Base-by-base conservation (phyloP, 1,140 invertebrate genomes). In the Battus philenor region DNA sequence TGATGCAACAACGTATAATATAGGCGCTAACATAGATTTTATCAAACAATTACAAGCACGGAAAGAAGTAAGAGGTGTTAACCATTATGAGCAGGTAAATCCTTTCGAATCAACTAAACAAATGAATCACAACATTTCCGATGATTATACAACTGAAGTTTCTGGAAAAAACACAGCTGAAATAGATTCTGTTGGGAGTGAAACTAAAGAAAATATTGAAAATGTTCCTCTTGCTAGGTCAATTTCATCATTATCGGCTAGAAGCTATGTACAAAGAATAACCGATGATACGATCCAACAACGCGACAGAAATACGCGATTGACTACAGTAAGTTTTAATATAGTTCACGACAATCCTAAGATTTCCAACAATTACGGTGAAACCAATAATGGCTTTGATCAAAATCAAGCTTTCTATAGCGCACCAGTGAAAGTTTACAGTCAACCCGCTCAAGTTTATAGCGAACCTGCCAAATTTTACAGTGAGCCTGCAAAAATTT, bases 391-490 rank as follows among this genome's bases (percentile, higher is more conserved):
- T 36, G 34, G n/a, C 39, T 13, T 46, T 12, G 58, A 57, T 38
- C 31, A 54, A 0, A 82, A 81, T 30, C 88, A 87, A 43, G 68
- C 87, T 45, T 84, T 90, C 26, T 92, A 91, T 54, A 88, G 88
- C 5, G 86, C 91, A 57, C 90, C 90, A 1, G 86, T 89, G 5
- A 89, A 88, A 51, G 71, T 90, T 0, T 92, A 92, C 47, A 86
- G 87, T 0, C 88, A 92, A 50, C 90, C 91, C 0, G 83, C 90
- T 0, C 90, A 91, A 64, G 75, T 91, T 29, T 91, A 91, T 51
- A 87, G 89, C 12, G 87, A 90, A 77, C 90, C 90, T 2, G 86
- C 90, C 1, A 90, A 90, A 63, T 69, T 90, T n/a, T 91, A 91
- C 38, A 86, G 88, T 3, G 88, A 90, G 61, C 89, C 89, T 0